These are phyloP conservation scores for Conops quadrifasciatus DNA, from an alignment of 2,888 invertebrate genomes.

Conservation along the genomic window DNA sequence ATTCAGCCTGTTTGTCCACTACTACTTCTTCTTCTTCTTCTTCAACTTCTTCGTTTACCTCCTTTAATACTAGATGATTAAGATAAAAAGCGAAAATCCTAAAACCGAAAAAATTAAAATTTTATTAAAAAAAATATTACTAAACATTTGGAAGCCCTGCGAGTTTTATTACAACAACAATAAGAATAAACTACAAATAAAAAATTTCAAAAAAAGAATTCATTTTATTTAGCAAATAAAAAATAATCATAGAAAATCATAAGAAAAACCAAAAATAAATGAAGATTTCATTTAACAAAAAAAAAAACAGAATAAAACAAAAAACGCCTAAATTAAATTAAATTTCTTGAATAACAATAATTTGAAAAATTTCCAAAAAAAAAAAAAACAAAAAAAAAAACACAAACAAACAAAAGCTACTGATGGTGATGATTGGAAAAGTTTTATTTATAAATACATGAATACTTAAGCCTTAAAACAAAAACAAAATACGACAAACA, in stretches of 20 bases:
- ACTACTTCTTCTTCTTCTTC: not conserved
- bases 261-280: not conserved
- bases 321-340: not conserved
- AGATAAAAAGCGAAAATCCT: no score
- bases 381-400: not conserved
- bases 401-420: not conserved
- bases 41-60: not conserved
- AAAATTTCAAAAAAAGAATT: not conserved
- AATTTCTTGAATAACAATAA: not conserved
- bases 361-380: not conserved
- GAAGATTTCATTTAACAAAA: no score
- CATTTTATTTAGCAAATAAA: not conserved
- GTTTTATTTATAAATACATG: not conserved
- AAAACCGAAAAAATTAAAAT: no score
- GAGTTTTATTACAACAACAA: not conserved
- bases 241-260: not conserved
- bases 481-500: not conserved
- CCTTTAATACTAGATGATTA: not conserved
- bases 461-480: not conserved
- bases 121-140: no score
- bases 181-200: no score
- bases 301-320: not conserved
- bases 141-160: constrained; percentile 10
- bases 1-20: no score
- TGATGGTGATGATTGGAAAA: not conserved